These are phyloP conservation scores for Osmerus mordax DNA, from an alignment of 2,113 vertebrate genomes.

Conservation along the genomic window DNA sequence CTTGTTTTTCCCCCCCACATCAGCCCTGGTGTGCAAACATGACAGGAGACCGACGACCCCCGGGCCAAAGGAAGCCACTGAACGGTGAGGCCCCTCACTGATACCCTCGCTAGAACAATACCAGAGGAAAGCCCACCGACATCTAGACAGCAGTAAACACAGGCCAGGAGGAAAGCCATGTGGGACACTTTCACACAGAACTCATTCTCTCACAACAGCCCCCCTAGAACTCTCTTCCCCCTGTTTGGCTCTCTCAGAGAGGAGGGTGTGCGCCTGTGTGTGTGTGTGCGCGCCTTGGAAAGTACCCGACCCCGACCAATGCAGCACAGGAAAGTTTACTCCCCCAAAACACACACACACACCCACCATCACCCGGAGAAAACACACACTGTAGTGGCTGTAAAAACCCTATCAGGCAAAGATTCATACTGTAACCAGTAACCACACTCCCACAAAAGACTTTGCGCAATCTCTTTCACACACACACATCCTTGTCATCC, in stretches of 20 bases:
- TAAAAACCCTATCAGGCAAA: too few relatives aligned
- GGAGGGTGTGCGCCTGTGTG: not conserved
- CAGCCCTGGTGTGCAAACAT: slow-evolving; percentile 49
- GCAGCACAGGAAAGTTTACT: slow-evolving; percentile 40
- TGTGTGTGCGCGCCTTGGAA: not conserved
- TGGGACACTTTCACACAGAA: slow-evolving; percentile 53
- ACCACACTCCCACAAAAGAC: too few relatives aligned
- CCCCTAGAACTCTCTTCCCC: slow-evolving; percentile 29
- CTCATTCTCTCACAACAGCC: slow-evolving; percentile 17
- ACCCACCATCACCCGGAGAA: slow-evolving; percentile 12
- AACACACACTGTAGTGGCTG: slow-evolving; percentile 6
- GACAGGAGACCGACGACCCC: slow-evolving; percentile 21
- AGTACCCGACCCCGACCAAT: not conserved
- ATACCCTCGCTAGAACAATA: slow-evolving; percentile 46
- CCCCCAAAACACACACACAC: slow-evolving; percentile 34
- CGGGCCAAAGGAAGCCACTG: slow-evolving; percentile 50
- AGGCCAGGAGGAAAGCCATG: slow-evolving; percentile 30
- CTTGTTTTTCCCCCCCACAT: slow-evolving; percentile 51
- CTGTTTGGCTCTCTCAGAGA: slow-evolving; percentile 33
- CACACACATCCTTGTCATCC: not conserved
- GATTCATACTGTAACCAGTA: too few relatives aligned
- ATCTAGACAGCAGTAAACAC: slow-evolving; percentile 25
- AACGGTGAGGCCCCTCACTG: slow-evolving; percentile 24
- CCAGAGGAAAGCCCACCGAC: slow-evolving; percentile 25
- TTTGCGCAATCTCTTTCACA: not conserved